Base-by-base conservation (phyloP, 37 sponge, comb jelly and placozoan species). In the Oscarella lobularis region DNA sequence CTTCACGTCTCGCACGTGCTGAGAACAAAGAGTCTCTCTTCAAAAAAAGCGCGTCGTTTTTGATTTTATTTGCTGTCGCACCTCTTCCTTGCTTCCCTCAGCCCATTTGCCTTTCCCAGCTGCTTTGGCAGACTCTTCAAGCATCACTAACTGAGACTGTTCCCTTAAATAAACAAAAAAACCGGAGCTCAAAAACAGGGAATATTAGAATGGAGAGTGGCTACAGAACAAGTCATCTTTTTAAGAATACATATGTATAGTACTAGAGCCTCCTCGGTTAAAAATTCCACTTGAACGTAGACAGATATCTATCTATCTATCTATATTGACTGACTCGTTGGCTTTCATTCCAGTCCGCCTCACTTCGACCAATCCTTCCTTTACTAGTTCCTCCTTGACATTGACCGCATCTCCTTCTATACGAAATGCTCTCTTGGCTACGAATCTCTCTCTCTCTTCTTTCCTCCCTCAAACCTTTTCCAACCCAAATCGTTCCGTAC, bases 121-220 rank as follows among this genome's bases (percentile, higher is more conserved):
- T 3, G 90, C 74, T 40, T 85, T 87, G 40, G 90, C 89, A 41
- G 36, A 73, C 3, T 77, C 75, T 71, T 92, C 89, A 2, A 88
- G 74, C 37, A 73, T 72, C 14, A 37, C 31, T 30, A 92, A 38
- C 30, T 76, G 36, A 31, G 81, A 33, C 31, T 77, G 67, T 73
- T 91, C 92, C 1, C 91, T 90, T 32, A 0, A 37, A 5, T 4
- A 68, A 14, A 74, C 6, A 75, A 2, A 35, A 20, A 2, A n/a
- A n/a, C n/a, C n/a, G n/a, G n/a, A 2, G 37, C 27, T 48, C 20
- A 48, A 48, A 48, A 20, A 27, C 9, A 9, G 20, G 60, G 9
- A 27, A 48, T 27, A 48, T 48, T 48, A 48, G 9, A 48, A 27
- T 48, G 60, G 60, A 20, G 60, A 48, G 60, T 20, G 14, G 20